Evolutionary conservation across 2,797 vertebrate genomes (phyloP), one percentile per base, ranked within the genome.

Genomic region (Sebastes paucispinis): DNA sequence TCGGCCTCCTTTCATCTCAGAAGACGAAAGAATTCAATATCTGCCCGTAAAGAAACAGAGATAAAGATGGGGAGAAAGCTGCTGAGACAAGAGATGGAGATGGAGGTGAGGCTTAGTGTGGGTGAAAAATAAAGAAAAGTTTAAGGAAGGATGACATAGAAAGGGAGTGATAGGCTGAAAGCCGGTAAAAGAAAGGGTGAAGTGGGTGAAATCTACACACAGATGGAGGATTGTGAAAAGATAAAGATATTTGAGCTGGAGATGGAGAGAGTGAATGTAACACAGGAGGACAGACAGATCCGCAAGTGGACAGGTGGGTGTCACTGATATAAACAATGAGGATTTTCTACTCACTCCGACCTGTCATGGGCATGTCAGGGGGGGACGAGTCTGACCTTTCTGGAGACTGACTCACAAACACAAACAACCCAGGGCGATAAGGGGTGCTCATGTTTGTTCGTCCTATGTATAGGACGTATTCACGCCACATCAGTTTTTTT

Each of bases 1-100:
- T 68, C 55, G 3, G 75, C 47, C 64, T 54, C 9, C 79, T 85
- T 83, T 87, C 66, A 79, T 77, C 77, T 82, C 18, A 24, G 16
- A 74, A 20, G 59, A 76, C 60, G 63, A 84, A 75, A 75, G 24
- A 62, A 80, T 18, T 64, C 39, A 24, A 64, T 73, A 80, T 77
- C 52, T 62, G 27, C 24, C 36, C 2, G 24, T 25, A 29, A 50
- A 70, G 20, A 59, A 68, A 8, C 29, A 18, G 27, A 54, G 34
- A 69, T 55, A 12, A 34, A 36, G 69, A 80, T 3, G 9, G 69
- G 22, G 64, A 55, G 3, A 1, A 29, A 32, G 55, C 64, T 66
- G 66, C 74, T 20, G 62, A 27, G 63, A 32, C 4, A 1, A n/a
- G 8, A 68, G 43, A 47, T 47, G 43, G 43, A 43, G 39, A 43